A percentile compares a stretch with the other conserved stretches of the same genome.
Conservation (phyloP, 2,113 vertebrate genomes). For the Rana temporaria region DNA sequence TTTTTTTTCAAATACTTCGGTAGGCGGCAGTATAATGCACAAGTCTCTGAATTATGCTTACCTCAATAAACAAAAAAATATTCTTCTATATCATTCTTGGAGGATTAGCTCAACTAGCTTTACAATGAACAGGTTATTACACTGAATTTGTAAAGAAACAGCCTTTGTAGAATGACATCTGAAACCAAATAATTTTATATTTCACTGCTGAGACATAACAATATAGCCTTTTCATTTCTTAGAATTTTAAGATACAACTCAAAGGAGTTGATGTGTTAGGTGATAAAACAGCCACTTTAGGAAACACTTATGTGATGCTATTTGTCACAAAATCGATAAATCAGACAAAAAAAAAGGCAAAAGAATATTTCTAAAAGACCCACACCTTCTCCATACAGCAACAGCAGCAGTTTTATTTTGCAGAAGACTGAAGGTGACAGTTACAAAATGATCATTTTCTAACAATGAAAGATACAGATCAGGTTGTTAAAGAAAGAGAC, state of each 20-base stretch:
- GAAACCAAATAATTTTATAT: neutral
- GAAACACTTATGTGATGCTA: conserved; percentile 14
- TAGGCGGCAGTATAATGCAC: too few relatives aligned
- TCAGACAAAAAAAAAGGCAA: conserved; percentile 13
- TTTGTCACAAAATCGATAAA: conserved; percentile 36
- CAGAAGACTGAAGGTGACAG: neutral
- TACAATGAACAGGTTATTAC: too few relatives aligned
- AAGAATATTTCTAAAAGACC: conserved; percentile 33
- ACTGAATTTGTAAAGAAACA: too few relatives aligned
- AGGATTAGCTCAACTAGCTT: too few relatives aligned
- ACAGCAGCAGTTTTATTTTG: neutral
- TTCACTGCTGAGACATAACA: neutral
- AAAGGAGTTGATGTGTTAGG: neutral
- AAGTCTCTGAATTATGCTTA: too few relatives aligned
- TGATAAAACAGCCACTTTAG: conserved; percentile 15
- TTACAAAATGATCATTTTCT: neutral
- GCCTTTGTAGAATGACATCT: too few relatives aligned
- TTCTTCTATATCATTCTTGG: too few relatives aligned
- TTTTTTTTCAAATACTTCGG: too few relatives aligned
- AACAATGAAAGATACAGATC: neutral
- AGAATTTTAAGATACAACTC: neutral
- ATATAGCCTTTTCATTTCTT: neutral
- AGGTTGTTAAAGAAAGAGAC: neutral
- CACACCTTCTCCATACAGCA: neutral
- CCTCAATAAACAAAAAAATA: too few relatives aligned